Base-by-base conservation (phyloP, 2,888 invertebrate genomes). In the Ditula angustiorana region DNA sequence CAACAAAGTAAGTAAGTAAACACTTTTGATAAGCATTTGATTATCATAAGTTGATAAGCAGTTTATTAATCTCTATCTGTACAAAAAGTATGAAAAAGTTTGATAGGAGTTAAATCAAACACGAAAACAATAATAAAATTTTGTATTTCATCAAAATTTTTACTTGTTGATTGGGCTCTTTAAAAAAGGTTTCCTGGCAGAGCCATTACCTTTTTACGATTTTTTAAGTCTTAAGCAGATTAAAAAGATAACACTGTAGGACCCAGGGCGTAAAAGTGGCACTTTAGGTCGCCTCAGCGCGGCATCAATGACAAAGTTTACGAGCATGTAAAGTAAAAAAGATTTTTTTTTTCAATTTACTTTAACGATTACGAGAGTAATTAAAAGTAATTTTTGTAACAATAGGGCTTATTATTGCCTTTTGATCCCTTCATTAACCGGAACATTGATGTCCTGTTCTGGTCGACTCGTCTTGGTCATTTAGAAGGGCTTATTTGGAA, bases 371-470 rank as follows among this genome's bases (percentile, higher is more conserved):
- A 19, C 41, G 19, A 7, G 19, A 41, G 19, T 41, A 41, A 41
- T 41, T 41, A 19, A 19, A 41, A 19, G 19, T 19, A 10, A n/a
- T 49, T 28, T 11, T 49, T 4, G 10, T 11, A 49, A 49, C 16
- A 49, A 28, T 49, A 16, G 16, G 16, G 10, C 13, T 49, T 16
- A 49, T 49, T 49, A 28, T 28, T 49, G 49, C 8, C 49, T 28
- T 49, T 28, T 49, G 28, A 26, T 41, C 19, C 41, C 41, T 16
- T 41, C 41, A 41, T 41, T 41, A 26, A 28, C 49, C 24, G 28
- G 26, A 28, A 28, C 49, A 28, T 49, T 28, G 28, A 49, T 49
- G 41, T 41, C 19, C 19, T 19, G 41, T 49, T 49, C 49, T 49
- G 26, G 4, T 1, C 16, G 49, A 26, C 26, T 28, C 49, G 41